Evolutionary conservation across 2,888 invertebrate species (phyloP), one percentile per base, ranked within the genome.

Genomic region (Dicyrtomina minuta): DNA sequence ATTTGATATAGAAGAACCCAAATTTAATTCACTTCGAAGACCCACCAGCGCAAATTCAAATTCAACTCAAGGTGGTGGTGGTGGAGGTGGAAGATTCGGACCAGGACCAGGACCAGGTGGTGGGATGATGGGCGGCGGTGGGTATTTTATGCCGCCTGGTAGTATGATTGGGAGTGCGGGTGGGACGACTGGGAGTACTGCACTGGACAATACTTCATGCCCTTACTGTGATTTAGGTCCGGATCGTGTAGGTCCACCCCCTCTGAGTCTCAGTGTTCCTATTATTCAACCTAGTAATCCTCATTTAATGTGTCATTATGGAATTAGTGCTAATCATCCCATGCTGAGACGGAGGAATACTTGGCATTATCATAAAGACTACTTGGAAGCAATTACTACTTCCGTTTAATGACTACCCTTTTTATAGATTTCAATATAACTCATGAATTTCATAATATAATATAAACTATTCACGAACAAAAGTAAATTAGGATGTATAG

Each of bases 1-100:
- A 58, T 77, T 77, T 58, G 73, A 77, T 58, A 70, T 77, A 20
- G 77, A 77, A 51, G 75, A 73, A n/a, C 77, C 77, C n/a, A 74
- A 74, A 65, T 77, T 77, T 58, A 74, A 77, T 70, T 74, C 74
- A n/a, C 66, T 77, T 4, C 33, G 77, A 61, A 56, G 74, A 68
- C 75, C 77, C n/a, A 68, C 70, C 2, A 68, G 71, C 41, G 59
- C 62, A 10, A 20, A 56, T 17, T 66, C 66, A 0, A 67, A 62
- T 27, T 69, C 71, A 15, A 72, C 68, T 20, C 64, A 68, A 1
- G 67, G 70, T 44, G 71, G 73, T 53, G 70, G 70, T 13, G 70
- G 5, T 68, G 33, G 33, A 8, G 8, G 33, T 3, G n/a, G n/a
- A n/a, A n/a, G n/a, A n/a, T n/a, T n/a, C n/a, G n/a, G n/a, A n/a